Evolutionary conservation across 2,797 vertebrate species (phyloP), one percentile per base, ranked within the genome.

Genomic region (Falco rusticolus): DNA sequence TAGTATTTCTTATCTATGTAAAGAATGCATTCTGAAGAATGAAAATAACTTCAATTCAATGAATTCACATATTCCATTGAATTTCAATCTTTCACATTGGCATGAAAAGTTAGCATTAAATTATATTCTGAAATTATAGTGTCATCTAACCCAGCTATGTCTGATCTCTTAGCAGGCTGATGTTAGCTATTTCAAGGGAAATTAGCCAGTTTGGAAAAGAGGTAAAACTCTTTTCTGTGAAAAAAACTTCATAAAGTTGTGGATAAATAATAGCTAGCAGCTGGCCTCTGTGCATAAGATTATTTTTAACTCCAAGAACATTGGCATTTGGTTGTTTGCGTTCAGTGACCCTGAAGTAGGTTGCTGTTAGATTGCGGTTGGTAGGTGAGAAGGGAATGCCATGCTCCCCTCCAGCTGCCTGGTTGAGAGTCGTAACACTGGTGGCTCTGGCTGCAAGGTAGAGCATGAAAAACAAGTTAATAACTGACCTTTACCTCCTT

Each of bases 21-120:
- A 96, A 92, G 60, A 91, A 87, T 12, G 2, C 54, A 90, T 90
- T 91, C 50, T 89, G 87, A 92, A 94, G 93, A 96, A 97, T 96
- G 87, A 96, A 97, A 97, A 94, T 87, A 96, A 96, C 60, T 87
- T 74, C 68, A 50, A 16, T 94, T 97, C 96, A 97, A 96, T 94
- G 75, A 94, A 95, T 96, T 97, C 75, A 86, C 31, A 48, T 70
- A 29, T 96, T 96, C 51, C 61, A 87, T 78, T 71, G 70, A 78
- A 91, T 96, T 95, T 88, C 88, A 97, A 3, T 96, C 75, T 97
- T 96, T 95, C 78, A 57, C 59, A 85, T 94, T 87, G 60, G 60
- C 81, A 71, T 97, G 96, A 95, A 89, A 93, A 60, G 31, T 75
- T 96, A 96, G 71, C 13, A 8, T 72, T 85, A 93, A 97, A 78